These are phyloP conservation scores for Epinotia demarniana DNA, from an alignment of 2,888 invertebrate genomes.

Conservation along the genomic window DNA sequence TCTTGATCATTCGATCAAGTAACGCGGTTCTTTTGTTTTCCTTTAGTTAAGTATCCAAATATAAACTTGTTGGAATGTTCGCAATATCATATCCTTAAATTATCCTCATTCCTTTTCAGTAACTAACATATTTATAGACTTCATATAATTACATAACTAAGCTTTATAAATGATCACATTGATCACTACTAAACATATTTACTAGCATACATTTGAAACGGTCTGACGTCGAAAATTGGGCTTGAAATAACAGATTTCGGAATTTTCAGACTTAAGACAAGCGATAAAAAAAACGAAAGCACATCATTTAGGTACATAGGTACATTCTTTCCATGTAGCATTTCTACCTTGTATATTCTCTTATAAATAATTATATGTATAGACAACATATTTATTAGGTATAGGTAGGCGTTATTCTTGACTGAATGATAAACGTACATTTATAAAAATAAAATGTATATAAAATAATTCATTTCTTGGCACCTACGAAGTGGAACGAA, in stretches of 20 bases:
- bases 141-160: background rate
- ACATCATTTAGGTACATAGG: background rate
- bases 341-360: background rate
- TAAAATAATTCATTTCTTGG: too few species aligned
- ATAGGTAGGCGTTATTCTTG: background rate
- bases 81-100: background rate
- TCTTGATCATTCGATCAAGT: too few species aligned
- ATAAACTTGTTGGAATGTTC: background rate
- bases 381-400: background rate
- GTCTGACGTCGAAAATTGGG: background rate
- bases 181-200: background rate
- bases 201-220: background rate
- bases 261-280: background rate
- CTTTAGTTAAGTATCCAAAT: too few species aligned
- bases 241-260: background rate
- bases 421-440: background rate
- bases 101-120: background rate
- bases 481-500: too few species aligned
- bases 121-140: background rate
- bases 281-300: background rate
- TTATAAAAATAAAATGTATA: background rate
- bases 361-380: background rate
- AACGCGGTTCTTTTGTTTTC: too few species aligned
- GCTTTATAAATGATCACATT: background rate
- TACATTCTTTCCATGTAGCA: background rate